Percentiles rank a stretch among this genome's conserved stretches.
These are phyloP conservation scores for Synanceia verrucosa DNA, from an alignment of 2,797 vertebrate genomes.

Conservation along the genomic window DNA sequence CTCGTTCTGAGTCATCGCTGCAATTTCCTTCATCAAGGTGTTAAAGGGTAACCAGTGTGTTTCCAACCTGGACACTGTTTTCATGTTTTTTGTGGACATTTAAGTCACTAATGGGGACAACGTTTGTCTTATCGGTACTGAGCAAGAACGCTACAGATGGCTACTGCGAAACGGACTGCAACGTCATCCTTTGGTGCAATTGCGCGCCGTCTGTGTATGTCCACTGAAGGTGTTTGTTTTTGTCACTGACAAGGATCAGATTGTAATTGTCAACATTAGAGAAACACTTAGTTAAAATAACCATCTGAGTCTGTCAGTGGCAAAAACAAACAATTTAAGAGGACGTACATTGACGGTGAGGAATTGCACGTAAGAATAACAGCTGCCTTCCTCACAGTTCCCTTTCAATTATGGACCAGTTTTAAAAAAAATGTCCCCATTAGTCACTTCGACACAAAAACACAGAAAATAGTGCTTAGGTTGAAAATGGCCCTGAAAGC, in stretches of 20 bases:
- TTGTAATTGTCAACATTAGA: background rate
- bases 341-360: background rate
- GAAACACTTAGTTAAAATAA: background rate
- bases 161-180: too few species aligned
- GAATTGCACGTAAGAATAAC: background rate
- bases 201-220: background rate
- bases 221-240: background rate
- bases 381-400: background rate
- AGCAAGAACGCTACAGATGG: too few species aligned
- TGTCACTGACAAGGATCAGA: background rate
- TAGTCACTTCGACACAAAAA: background rate
- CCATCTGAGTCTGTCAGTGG: background rate
- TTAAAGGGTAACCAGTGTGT: background rate
- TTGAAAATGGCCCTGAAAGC: background rate
- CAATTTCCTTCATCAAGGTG: conserved; percentile 41
- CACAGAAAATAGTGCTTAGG: background rate
- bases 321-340: too few species aligned
- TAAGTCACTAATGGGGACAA: background rate
- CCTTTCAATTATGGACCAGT: background rate
- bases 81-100: background rate
- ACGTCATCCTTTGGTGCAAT: background rate
- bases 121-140: too few species aligned
- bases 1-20: conserved; percentile 18
- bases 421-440: background rate
- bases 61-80: background rate